Conservation (phyloP, 1,140 invertebrate genomes). For the Plodia interpunctella region DNA sequence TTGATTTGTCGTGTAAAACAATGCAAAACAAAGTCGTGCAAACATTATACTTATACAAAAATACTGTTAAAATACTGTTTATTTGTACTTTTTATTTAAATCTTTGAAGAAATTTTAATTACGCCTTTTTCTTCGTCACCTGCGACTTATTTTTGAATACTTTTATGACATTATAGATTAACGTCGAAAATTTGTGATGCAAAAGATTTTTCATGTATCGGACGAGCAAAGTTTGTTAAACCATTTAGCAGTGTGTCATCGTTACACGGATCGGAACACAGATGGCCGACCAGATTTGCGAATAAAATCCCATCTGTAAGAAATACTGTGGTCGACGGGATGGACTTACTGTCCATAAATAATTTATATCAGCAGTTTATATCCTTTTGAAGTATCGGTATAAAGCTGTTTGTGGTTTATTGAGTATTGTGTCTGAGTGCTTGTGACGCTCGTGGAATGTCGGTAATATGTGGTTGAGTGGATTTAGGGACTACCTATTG, state of each 20-base stretch:
- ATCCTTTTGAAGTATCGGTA: background rate
- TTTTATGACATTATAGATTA: too few species aligned
- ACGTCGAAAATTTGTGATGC: too few species aligned
- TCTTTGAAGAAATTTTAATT: too few species aligned
- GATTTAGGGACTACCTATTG: too few species aligned
- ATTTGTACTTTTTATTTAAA: too few species aligned
- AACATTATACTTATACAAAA: too few species aligned
- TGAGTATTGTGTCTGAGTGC: background rate
- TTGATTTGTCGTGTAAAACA: too few species aligned
- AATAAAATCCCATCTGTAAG: conserved; percentile 64
- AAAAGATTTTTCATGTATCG: too few species aligned
- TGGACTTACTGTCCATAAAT: conserved; percentile 13
- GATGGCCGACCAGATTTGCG: conserved; percentile 62
- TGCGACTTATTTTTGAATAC: too few species aligned
- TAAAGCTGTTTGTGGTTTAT: background rate
- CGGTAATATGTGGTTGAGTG: background rate
- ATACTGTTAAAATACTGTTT: too few species aligned
- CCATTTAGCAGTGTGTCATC: conserved; percentile 35
- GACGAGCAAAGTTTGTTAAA: conserved; percentile 3
- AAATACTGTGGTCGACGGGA: conserved; percentile 45
- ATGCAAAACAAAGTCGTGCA: too few species aligned
- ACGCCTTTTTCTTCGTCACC: too few species aligned
- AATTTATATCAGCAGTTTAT: conserved; percentile 6
- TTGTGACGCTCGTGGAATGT: background rate
- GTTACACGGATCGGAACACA: conserved; percentile 54